Percentiles rank a stretch among this genome's conserved stretches.
Conservation (phyloP, 2,797 vertebrate genomes). For the Argya squamiceps region DNA sequence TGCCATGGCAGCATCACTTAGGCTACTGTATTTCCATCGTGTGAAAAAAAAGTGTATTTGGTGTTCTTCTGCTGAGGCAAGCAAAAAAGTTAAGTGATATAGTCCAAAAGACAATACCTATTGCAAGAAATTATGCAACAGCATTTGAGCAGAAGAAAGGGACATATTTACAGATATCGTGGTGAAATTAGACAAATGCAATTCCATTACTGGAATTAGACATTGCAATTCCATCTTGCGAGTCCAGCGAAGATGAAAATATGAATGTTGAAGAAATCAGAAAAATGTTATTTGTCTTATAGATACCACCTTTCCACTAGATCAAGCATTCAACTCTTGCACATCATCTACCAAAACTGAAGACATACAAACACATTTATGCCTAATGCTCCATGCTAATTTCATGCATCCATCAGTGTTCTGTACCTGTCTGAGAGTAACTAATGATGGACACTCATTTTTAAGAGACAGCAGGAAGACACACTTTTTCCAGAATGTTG, state of each 20-base stretch:
- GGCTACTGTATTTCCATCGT: not conserved
- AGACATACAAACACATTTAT: not conserved
- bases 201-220: not conserved
- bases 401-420: not conserved
- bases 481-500: not conserved
- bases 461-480: not conserved
- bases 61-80: not conserved
- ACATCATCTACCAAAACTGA: not conserved
- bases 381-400: not conserved
- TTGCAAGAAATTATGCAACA: not conserved
- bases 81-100: not conserved
- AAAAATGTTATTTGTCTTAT: not conserved
- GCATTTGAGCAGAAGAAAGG: not conserved
- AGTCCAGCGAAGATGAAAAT: not conserved
- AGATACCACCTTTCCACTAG: not conserved
- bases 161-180: not conserved
- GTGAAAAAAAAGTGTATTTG: not conserved
- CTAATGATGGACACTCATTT: not conserved
- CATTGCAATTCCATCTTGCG: not conserved
- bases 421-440: not conserved
- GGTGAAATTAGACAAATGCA: not conserved
- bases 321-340: not conserved
- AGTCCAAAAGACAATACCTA: not conserved
- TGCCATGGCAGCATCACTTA: not conserved
- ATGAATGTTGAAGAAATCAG: not conserved